Conservation (phyloP, 2,888 invertebrate species). For the Ametastegia equiseti region DNA sequence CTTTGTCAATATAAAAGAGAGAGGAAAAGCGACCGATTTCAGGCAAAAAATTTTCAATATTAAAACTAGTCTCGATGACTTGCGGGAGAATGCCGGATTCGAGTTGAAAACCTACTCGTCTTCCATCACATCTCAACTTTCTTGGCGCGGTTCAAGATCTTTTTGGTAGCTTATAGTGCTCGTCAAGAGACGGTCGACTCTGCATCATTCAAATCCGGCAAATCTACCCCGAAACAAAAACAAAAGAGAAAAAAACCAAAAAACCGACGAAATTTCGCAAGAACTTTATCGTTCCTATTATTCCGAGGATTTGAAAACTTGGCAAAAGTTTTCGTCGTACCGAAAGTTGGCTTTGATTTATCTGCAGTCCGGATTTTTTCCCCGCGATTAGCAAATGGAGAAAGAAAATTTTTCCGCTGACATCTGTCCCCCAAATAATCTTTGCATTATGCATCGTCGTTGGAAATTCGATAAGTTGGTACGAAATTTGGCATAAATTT, state of each 20-base stretch:
- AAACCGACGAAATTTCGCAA: not conserved
- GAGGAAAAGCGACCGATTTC: not conserved
- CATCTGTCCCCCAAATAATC: too few relatives aligned
- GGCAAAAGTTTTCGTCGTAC: constrained; percentile 6
- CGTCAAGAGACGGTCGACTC: not conserved
- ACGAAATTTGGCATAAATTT: too few relatives aligned
- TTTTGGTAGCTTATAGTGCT: not conserved
- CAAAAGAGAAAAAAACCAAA: not conserved
- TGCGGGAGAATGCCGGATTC: not conserved
- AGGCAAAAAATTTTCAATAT: constrained; percentile 15
- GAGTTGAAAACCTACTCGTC: not conserved
- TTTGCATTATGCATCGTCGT: too few relatives aligned
- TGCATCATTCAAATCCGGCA: constrained; percentile 5
- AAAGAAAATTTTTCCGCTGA: too few relatives aligned
- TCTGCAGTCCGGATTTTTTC: not conserved
- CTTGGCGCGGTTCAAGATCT: not conserved
- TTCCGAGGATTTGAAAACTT: constrained; percentile 14
- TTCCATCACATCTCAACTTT: not conserved
- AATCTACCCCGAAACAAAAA: not conserved
- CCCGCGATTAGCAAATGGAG: not conserved
- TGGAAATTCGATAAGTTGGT: too few relatives aligned
- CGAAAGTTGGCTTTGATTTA: constrained; percentile 19
- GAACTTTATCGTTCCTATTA: constrained; percentile 37
- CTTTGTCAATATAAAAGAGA: constrained; percentile 47
- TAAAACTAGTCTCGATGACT: constrained; percentile 12